Conservation (phyloP, 2,888 invertebrate genomes). For the Lithophane semibrunnea region DNA sequence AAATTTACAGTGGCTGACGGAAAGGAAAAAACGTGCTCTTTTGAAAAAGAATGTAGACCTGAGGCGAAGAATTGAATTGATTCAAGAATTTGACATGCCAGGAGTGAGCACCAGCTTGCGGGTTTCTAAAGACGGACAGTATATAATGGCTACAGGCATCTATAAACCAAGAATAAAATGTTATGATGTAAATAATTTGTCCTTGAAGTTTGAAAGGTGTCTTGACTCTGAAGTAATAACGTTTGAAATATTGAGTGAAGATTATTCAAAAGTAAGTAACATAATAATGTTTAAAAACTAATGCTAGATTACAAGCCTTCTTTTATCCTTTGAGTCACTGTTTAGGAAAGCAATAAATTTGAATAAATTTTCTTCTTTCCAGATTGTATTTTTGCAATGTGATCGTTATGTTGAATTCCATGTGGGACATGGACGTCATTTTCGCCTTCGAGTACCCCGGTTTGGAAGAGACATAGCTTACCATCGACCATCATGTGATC, state of each 20-base stretch:
- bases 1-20: conserved; percentile 94
- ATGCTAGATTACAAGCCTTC: neutral
- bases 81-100: conserved; percentile 99
- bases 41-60: conserved; percentile 97
- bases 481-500: conserved; percentile 96
- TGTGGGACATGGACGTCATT: conserved; percentile 97
- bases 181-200: conserved; percentile 98
- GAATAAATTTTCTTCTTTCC: conserved; percentile 73
- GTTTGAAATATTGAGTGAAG: conserved; percentile 97
- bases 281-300: neutral
- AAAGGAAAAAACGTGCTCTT: conserved; percentile 94
- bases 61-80: conserved; percentile 97
- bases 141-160: conserved; percentile 97
- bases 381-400: conserved; percentile 97
- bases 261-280: conserved; percentile 96
- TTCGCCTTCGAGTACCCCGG: conserved; percentile 97
- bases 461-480: conserved; percentile 98
- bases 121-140: conserved; percentile 97
- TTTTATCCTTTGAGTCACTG: neutral
- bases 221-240: conserved; percentile 99
- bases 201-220: conserved; percentile 99
- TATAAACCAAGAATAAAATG: conserved; percentile 99
- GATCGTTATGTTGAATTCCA: conserved; percentile 98
- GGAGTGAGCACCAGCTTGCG: conserved; percentile 96
- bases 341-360: neutral